Percentiles rank a stretch among this genome's conserved stretches.
Evolutionary conservation across 2,797 vertebrate species (phyloP).

Genomic region (Lerista edwardsae): DNA sequence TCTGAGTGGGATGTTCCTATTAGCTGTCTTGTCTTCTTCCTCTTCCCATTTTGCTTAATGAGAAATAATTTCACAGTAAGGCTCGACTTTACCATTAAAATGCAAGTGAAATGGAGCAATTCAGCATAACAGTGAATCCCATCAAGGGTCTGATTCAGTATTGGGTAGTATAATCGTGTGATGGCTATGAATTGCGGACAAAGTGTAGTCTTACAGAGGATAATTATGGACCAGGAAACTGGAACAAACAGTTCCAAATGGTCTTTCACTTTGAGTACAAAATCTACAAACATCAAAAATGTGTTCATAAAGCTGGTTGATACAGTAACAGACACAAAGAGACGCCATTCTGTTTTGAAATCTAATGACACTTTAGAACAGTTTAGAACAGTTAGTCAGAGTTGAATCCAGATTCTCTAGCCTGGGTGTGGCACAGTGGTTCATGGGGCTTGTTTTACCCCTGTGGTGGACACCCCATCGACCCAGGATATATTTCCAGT

Average conservation of each 20-base stretch:
- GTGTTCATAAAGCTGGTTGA: neutral
- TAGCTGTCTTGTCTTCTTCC: neutral
- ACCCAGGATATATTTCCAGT: neutral
- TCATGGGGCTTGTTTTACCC: neutral
- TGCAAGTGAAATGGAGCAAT: constrained; percentile 22
- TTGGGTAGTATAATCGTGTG: neutral
- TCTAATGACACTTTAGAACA: too few relatives aligned
- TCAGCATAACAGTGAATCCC: neutral
- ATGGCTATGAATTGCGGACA: neutral
- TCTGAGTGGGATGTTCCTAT: neutral
- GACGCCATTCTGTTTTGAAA: neutral
- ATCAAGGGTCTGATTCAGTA: neutral
- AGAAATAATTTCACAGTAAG: neutral
- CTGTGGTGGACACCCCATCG: too few relatives aligned
- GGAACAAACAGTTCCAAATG: neutral
- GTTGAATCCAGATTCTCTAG: neutral
- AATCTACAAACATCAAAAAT: neutral
- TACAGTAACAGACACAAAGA: neutral
- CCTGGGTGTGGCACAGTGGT: too few relatives aligned
- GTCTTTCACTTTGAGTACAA: neutral
- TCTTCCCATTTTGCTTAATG: neutral
- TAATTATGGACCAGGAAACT: constrained; percentile 36
- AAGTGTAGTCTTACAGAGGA: constrained; percentile 37
- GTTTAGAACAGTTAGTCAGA: too few relatives aligned
- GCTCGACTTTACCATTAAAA: neutral